Conservation (phyloP, 2,888 invertebrate genomes). For the Rhagonycha fulva region DNA sequence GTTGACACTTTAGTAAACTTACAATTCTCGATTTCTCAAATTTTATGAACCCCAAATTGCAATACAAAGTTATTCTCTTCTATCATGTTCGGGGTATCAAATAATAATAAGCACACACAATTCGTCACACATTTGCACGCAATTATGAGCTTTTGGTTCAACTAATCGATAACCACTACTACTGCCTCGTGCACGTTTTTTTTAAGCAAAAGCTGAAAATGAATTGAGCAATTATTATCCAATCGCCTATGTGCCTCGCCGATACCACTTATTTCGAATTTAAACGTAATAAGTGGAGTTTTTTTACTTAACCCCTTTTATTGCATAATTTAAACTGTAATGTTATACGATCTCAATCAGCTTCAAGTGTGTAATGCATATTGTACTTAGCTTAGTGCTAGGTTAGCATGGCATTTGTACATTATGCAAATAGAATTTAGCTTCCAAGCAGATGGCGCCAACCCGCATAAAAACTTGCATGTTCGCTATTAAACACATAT, state of each 20-base stretch:
- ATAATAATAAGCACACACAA: background rate
- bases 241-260: background rate
- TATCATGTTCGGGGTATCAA: background rate
- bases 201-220: background rate
- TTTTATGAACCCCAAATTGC: background rate
- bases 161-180: background rate
- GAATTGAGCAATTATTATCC: background rate
- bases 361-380: constrained; percentile 48
- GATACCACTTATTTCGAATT: constrained; percentile 4
- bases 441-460: constrained; percentile 44
- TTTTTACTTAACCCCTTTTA: background rate
- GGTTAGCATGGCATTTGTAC: constrained; percentile 49
- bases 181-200: background rate
- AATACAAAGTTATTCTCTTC: background rate
- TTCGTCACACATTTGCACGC: background rate
- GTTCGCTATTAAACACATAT: constrained; percentile 44
- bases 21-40: background rate
- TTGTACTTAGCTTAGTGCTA: constrained; percentile 40
- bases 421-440: constrained; percentile 47
- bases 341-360: constrained; percentile 50
- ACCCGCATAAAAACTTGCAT: constrained; percentile 38
- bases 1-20: constrained; percentile 26
- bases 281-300: background rate
- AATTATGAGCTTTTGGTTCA: background rate
- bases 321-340: constrained; percentile 43